A percentile compares a stretch with the other conserved stretches of the same genome.
phyloP scores from a whole-genome alignment of 2,888 invertebrate species.

The Hecatera dysodea region DNA sequence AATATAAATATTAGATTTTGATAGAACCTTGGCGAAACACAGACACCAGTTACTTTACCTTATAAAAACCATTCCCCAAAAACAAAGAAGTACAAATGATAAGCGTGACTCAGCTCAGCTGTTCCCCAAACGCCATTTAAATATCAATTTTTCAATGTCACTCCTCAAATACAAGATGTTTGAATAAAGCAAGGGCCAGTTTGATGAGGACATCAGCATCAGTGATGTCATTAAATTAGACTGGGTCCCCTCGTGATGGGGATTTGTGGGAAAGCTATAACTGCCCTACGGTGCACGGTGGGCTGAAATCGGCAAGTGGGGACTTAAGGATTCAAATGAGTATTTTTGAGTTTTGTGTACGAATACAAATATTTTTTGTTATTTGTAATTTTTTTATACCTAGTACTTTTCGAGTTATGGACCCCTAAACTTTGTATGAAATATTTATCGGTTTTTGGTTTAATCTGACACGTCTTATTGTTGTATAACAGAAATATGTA shows the following conservation, averaged over 20 bases:
- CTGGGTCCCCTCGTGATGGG: constrained; percentile 71
- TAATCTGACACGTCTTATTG: too few species aligned
- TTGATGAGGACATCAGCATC: constrained; percentile 84
- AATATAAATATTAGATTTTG: neutral
- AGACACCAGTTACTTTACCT: neutral
- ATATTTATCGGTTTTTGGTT: too few species aligned
- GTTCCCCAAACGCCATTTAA: constrained; percentile 50
- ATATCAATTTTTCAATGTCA: constrained; percentile 77
- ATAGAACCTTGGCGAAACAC: neutral
- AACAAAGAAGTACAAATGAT: neutral
- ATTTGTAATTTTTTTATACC: too few species aligned
- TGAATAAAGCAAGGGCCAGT: constrained; percentile 69
- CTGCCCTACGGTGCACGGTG: constrained; percentile 30
- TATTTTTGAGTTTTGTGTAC: too few species aligned
- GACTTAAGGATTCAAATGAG: too few species aligned
- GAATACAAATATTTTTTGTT: too few species aligned
- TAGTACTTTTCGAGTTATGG: too few species aligned
- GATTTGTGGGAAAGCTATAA: constrained; percentile 64
- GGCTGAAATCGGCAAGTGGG: too few species aligned
- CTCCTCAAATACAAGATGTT: constrained; percentile 68
- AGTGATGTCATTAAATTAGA: constrained; percentile 83
- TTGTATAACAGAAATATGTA: too few species aligned
- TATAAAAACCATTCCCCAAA: neutral
- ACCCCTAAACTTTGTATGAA: too few species aligned
- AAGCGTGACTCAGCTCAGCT: constrained; percentile 37